These are phyloP conservation scores for Podarcis siculus DNA, from an alignment of 2,797 vertebrate species.

Conservation along the genomic window DNA sequence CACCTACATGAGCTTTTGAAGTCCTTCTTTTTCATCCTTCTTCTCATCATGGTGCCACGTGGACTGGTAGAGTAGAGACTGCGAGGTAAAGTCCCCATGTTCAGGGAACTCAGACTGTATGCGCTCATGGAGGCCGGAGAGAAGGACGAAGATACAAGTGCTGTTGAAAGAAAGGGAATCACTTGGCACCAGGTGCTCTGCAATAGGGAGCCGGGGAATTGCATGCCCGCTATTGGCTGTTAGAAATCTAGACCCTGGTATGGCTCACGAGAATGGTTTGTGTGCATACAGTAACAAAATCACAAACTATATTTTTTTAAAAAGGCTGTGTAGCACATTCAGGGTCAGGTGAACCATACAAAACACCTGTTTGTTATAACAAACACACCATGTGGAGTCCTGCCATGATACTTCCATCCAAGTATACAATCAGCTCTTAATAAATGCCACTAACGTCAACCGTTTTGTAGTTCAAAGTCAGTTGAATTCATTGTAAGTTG, in stretches of 20 bases:
- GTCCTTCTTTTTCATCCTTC: constrained; percentile 97
- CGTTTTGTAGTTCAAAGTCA: constrained; percentile 4
- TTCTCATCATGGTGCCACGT: constrained; percentile 93
- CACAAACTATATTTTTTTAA: constrained; percentile 1
- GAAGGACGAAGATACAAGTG: constrained; percentile 86
- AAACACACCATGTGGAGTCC: constrained; percentile 9
- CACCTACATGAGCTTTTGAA: constrained; percentile 97
- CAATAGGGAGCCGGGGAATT: constrained; percentile 25
- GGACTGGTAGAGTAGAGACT: constrained; percentile 97
- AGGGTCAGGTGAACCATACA: constrained; percentile 7
- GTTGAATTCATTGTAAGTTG: no score
- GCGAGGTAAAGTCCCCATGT: constrained; percentile 94
- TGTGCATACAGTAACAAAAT: constrained; percentile 31
- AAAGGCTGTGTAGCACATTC: constrained; percentile 20
- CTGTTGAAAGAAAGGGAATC: constrained; percentile 80
- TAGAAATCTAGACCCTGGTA: constrained; percentile 39
- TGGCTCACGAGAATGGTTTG: constrained; percentile 30
- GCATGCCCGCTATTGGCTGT: constrained; percentile 54
- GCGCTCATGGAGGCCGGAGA: constrained; percentile 95
- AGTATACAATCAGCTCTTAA: constrained; percentile 18
- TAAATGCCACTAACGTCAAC: constrained; percentile 40
- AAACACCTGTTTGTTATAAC: constrained; percentile 29
- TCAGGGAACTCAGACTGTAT: constrained; percentile 97
- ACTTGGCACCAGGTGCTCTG: constrained; percentile 70
- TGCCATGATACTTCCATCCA: neutral